These are phyloP conservation scores for Drosophila infuscata DNA, from an alignment of 2,888 invertebrate genomes.

Conservation along the genomic window DNA sequence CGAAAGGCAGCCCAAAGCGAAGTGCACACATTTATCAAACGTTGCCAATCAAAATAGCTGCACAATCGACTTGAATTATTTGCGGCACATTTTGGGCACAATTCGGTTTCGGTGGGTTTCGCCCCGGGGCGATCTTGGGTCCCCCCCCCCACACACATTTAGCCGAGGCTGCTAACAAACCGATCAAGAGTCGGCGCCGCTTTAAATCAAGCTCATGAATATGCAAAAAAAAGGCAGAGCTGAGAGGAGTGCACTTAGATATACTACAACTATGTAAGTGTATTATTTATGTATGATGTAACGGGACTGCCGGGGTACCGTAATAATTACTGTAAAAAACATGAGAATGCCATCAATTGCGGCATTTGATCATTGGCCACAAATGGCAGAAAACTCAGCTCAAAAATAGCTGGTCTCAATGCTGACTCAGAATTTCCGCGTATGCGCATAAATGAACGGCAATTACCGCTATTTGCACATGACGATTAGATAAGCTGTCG, in stretches of 20 bases:
- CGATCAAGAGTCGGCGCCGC: slow-evolving; percentile 32
- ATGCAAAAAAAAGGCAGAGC: slow-evolving; percentile 30
- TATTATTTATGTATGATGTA: slow-evolving; percentile 34
- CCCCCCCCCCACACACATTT: slow-evolving; percentile 9
- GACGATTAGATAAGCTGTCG: slow-evolving; percentile 46
- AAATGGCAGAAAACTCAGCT: slow-evolving; percentile 42
- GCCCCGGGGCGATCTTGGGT: slow-evolving; percentile 2
- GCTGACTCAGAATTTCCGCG: slow-evolving; percentile 57
- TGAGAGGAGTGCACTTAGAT: slow-evolving; percentile 23
- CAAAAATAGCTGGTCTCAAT: slow-evolving; percentile 13
- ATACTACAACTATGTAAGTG: not conserved
- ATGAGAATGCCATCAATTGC: slow-evolving; percentile 65
- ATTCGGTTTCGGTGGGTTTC: slow-evolving; percentile 39
- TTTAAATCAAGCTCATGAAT: slow-evolving; percentile 60
- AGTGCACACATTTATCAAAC: slow-evolving; percentile 64
- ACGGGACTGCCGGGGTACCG: slow-evolving; percentile 40
- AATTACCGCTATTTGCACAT: slow-evolving; percentile 56
- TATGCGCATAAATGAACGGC: slow-evolving; percentile 56
- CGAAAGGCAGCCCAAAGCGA: slow-evolving; percentile 42
- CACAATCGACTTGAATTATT: slow-evolving; percentile 66
- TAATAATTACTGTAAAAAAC: slow-evolving; percentile 39
- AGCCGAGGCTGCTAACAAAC: slow-evolving; percentile 9
- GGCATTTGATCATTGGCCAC: slow-evolving; percentile 60
- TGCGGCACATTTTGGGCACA: slow-evolving; percentile 62
- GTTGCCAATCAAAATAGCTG: slow-evolving; percentile 68